A percentile compares a stretch with the other conserved stretches of the same genome.
Evolutionary conservation across 35 echinoderm and acorn worm species (phyloP).

Genomic region (Strongylocentrotus purpuratus): DNA sequence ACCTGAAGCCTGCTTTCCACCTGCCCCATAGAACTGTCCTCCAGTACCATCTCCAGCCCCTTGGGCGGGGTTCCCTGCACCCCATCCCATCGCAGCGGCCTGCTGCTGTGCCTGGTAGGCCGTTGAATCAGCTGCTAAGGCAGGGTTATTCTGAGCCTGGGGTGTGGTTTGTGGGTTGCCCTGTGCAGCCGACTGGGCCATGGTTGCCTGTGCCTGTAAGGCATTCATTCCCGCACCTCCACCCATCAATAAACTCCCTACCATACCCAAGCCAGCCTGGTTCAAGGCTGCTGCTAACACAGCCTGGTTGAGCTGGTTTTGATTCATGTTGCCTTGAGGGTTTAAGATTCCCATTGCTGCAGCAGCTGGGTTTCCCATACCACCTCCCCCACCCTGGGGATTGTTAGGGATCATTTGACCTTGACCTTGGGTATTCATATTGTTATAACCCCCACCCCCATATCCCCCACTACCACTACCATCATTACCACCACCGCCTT

Average conservation of each 20-base stretch:
- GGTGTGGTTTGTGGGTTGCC: neutral
- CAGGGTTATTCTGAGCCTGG: neutral
- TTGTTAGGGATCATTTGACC: conserved; percentile 18
- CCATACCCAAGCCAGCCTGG: conserved; percentile 36
- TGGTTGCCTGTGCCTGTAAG: conserved; percentile 12
- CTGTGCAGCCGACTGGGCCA: neutral
- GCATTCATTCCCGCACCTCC: conserved; percentile 5
- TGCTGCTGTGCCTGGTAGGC: conserved; percentile 35
- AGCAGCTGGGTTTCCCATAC: neutral
- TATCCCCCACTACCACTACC: conserved; percentile 13
- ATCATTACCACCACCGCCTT: conserved; percentile 6
- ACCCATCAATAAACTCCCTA: conserved; percentile 34
- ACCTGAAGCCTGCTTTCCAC: neutral
- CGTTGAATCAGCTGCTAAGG: neutral
- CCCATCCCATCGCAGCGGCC: conserved; percentile 40
- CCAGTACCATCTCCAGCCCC: neutral
- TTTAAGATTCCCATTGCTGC: neutral
- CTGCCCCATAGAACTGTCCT: conserved; percentile 30
- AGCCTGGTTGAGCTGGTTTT: conserved; percentile 44
- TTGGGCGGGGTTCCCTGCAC: conserved; percentile 20
- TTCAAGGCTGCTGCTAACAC: conserved; percentile 31
- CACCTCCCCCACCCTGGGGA: conserved; percentile 22
- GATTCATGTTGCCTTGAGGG: conserved; percentile 14
- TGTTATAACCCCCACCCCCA: conserved; percentile 34
- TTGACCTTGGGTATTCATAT: neutral